phyloP scores from a whole-genome alignment of 1,140 invertebrate genomes.

The Penaeus japonicus region DNA sequence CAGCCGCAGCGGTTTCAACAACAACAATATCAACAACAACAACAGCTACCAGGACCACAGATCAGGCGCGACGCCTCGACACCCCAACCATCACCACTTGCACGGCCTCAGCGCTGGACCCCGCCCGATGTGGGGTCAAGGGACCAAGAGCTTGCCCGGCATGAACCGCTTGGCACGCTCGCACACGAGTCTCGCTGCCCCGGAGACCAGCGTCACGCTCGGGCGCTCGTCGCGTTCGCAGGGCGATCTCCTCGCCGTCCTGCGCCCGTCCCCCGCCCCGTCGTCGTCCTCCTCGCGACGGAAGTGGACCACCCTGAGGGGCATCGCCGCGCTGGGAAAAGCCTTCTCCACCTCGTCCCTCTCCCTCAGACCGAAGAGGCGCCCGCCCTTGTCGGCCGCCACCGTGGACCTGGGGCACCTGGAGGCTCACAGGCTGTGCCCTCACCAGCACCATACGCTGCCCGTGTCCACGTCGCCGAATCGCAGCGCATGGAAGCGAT shows the following conservation, averaged over 20 bases:
- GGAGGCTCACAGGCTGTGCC: background rate
- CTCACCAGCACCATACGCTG: background rate
- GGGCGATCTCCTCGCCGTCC: background rate
- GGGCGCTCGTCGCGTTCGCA: constrained; percentile 7
- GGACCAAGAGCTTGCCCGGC: background rate
- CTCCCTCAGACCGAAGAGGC: background rate
- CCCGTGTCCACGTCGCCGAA: background rate
- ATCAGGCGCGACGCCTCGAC: too few relatives aligned
- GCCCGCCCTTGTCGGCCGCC: background rate
- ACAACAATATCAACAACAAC: background rate
- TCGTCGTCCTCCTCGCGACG: background rate
- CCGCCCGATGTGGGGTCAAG: background rate
- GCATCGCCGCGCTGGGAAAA: background rate
- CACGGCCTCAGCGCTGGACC: background rate
- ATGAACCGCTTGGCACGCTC: background rate
- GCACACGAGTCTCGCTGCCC: background rate
- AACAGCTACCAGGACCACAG: background rate
- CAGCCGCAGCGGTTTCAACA: background rate
- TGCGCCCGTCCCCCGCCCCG: background rate
- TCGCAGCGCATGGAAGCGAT: background rate
- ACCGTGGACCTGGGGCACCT: constrained; percentile 7
- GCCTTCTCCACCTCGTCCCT: constrained; percentile 25
- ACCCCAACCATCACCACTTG: background rate
- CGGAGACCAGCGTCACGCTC: background rate
- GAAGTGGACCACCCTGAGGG: constrained; percentile 28